Base-by-base conservation (phyloP, 2,113 vertebrate species). In the Dissostichus mawsoni region DNA sequence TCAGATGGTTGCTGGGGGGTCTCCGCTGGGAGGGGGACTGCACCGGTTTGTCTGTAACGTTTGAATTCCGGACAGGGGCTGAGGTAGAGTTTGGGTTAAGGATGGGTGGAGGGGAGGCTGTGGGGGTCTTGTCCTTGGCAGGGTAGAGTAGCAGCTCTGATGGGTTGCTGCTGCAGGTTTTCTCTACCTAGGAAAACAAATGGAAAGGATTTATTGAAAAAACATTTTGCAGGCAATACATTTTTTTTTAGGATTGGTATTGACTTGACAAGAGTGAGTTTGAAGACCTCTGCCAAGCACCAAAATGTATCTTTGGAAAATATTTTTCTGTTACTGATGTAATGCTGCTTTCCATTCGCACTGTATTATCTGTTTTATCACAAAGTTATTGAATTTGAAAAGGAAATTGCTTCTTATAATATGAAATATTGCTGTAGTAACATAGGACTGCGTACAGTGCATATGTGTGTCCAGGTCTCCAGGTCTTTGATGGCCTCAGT, bases 391-490 rank as follows among this genome's bases (percentile, higher is more conserved):
- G 29, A 29, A 29, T 29, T 29, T 29, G 29, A 29, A 29, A 29
- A 29, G 29, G 29, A 4, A 29, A 29, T 29, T 29, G 29, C 29
- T 29, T 29, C 29, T 58, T 56, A 70, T n/a, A 9, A 20, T 25
- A 25, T 50, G 8, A 74, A 62, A 1, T 45, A 64, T 56, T 48
- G 44, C 18, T 25, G 10, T 3, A 16, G 62, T 9, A 57, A n/a
- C 10, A 52, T 0, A 47, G 6, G 1, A 12, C 36, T 56, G 93
- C 96, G 9, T 94, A 98, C 97, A 75, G 91, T 95, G 91, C 97
- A 98, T 87, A 97, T 92, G 87, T 97, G 96, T 45, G 94, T 96
- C 97, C 97, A 98, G 64, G 92, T 91, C 88, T 97, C 95, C 90
- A 97, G 92, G 3, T 97, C 96, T 82, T 93, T 95, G 47, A 97